Base-by-base conservation (phyloP, 1,140 invertebrate species). In the Cydia splendana region DNA sequence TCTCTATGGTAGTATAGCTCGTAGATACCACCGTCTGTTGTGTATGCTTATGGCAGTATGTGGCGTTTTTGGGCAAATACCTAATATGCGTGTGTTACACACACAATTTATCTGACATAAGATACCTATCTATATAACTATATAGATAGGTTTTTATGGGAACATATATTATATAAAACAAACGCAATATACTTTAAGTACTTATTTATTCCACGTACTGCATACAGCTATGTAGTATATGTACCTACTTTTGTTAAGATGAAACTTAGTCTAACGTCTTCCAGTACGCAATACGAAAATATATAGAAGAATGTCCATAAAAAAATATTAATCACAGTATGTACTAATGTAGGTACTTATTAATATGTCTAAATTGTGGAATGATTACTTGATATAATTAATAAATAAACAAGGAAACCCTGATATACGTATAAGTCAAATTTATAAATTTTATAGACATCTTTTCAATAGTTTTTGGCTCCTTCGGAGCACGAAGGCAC, bases 121-220 rank as follows among this genome's bases (percentile, higher is more conserved):
- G n/a, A n/a, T n/a, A n/a, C n/a, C n/a, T n/a, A n/a, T n/a, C n/a
- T n/a, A n/a, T n/a, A n/a, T n/a, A n/a, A n/a, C n/a, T n/a, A n/a
- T n/a, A n/a, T n/a, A n/a, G n/a, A n/a, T n/a, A n/a, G n/a, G n/a
- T n/a, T n/a, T n/a, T n/a, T n/a, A n/a, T n/a, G n/a, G n/a, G n/a
- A n/a, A n/a, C n/a, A n/a, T n/a, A n/a, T n/a, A n/a, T n/a, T n/a
- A n/a, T 20, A 51, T 15, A 74, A 79, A 30, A 62, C 48, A 30
- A 74, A 75, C 62, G 48, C 62, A 73, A 57, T 45, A 80, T 81
- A 62, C 20, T 62, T 62, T 62, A 62, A 62, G 57, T 82, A 85
- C 81, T 88, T 87, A 87, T 87, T 86, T 91, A 91, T 87, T 89
- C 88, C 90, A 92, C 86, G 87, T 89, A 92, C 85, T 91, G 82